Evolutionary conservation across 2,113 vertebrate genomes (phyloP).

Genomic region (Mirounga angustirostris): DNA sequence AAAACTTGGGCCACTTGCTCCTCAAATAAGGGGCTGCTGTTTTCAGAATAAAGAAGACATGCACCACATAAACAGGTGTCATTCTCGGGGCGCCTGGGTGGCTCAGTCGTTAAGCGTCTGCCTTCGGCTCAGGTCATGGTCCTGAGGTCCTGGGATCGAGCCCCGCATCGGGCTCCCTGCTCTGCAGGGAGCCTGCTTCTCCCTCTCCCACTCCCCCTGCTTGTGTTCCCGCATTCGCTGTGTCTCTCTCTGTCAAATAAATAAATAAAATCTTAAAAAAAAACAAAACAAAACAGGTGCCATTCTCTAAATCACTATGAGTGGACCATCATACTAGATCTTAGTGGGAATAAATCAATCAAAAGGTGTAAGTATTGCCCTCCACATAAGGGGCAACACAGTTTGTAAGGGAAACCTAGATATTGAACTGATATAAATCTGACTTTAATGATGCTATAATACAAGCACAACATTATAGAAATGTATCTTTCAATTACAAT

Average conservation of each 20-base stretch:
- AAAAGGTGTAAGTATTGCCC: neutral
- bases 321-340: neutral
- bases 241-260: too few relatives aligned
- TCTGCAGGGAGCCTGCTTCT: too few relatives aligned
- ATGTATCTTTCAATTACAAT: neutral
- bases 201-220: too few relatives aligned
- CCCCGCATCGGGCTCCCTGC: too few relatives aligned
- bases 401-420: neutral
- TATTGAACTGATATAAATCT: neutral
- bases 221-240: too few relatives aligned
- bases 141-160: too few relatives aligned
- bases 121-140: too few relatives aligned
- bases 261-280: too few relatives aligned
- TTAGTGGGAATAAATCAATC: neutral
- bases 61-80: neutral
- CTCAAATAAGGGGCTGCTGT: neutral
- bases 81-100: neutral
- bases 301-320: neutral
- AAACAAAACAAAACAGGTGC: neutral
- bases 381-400: neutral
- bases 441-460: neutral
- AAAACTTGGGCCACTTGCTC: neutral
- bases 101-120: too few relatives aligned
- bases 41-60: neutral
- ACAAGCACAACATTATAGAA: neutral